Conservation (phyloP, 2,113 vertebrate genomes). For the Stegostoma tigrinum region DNA sequence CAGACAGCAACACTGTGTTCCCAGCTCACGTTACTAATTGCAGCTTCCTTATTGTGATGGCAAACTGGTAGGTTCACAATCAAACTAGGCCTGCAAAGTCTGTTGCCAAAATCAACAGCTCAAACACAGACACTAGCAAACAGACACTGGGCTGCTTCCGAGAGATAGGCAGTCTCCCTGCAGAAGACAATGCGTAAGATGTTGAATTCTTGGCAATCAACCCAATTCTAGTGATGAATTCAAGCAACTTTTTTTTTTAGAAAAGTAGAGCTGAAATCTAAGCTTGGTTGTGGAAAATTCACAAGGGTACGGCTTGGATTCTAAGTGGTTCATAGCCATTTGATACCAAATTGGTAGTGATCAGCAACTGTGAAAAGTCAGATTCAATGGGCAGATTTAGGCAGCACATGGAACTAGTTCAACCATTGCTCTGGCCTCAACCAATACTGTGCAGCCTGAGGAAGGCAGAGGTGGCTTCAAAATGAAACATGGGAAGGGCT, state of each 20-base stretch:
- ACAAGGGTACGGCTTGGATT: neutral
- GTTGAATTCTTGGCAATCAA: neutral
- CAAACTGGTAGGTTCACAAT: neutral
- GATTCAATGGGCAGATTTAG: neutral
- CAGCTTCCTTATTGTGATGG: neutral
- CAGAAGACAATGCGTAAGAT: neutral
- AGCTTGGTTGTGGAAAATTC: neutral
- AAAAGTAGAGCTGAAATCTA: neutral
- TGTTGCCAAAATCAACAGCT: neutral
- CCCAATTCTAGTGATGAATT: neutral
- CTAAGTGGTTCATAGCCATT: neutral
- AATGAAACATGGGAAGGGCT: neutral
- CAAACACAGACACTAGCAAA: neutral
- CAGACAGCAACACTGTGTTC: neutral
- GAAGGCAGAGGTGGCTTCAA: neutral
- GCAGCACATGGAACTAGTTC: too few relatives aligned
- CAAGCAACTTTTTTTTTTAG: neutral
- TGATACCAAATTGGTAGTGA: neutral
- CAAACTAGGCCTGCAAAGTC: neutral
- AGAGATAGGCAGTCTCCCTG: neutral
- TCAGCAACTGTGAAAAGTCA: neutral
- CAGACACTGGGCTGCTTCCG: neutral
- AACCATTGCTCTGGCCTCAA: neutral
- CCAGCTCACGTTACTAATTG: neutral
- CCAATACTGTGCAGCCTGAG: neutral